Percentiles rank a stretch among this genome's conserved stretches.
phyloP scores from a whole-genome alignment of 2,113 vertebrate genomes.

The Callipepla squamata region DNA sequence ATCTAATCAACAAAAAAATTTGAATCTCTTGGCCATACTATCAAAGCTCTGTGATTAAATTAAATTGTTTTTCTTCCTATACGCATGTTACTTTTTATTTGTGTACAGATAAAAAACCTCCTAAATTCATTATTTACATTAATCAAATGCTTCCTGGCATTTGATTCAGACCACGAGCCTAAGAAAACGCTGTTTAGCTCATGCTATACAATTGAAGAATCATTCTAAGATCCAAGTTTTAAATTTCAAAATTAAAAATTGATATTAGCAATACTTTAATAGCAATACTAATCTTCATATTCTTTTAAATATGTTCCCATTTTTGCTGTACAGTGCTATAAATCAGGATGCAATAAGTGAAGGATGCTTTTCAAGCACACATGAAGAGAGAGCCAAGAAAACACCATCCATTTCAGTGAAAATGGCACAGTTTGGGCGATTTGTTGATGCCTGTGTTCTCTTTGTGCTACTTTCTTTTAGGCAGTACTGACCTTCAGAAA shows the following conservation, averaged over 20 bases:
- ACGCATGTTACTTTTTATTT: background rate
- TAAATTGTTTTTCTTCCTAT: background rate
- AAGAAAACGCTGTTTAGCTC: background rate
- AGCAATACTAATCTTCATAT: background rate
- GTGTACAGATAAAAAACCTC: background rate
- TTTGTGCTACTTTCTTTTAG: background rate
- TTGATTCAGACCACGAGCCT: background rate
- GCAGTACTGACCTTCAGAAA: background rate
- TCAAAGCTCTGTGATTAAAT: background rate
- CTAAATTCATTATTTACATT: background rate
- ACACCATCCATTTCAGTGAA: background rate
- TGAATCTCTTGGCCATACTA: background rate
- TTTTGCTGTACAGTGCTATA: background rate
- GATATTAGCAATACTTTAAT: too few species aligned
- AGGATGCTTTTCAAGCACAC: background rate
- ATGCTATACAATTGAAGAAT: background rate
- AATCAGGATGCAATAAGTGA: background rate
- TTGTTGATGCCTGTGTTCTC: background rate
- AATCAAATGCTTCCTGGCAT: background rate
- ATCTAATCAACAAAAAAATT: background rate
- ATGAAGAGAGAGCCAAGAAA: background rate
- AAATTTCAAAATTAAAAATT: background rate
- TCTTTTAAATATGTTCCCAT: background rate
- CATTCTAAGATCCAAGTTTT: background rate
- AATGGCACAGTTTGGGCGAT: background rate